Percentiles rank a stretch among this genome's conserved stretches.
phyloP scores from a whole-genome alignment of 2,888 invertebrate genomes.

The Magallana nippona region DNA sequence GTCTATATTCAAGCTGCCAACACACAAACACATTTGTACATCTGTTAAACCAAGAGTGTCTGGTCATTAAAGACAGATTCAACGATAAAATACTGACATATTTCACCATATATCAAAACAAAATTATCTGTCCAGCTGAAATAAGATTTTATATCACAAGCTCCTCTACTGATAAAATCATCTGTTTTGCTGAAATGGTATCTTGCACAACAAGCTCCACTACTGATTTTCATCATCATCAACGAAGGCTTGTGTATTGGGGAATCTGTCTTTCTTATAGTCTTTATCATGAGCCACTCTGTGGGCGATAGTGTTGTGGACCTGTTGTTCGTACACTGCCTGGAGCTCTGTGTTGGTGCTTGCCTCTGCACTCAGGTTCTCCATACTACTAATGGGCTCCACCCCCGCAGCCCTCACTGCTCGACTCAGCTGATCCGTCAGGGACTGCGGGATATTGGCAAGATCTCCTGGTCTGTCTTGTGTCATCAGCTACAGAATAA shows the following conservation, averaged over 20 bases:
- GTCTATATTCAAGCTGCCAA: no score
- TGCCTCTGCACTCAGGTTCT: slow-evolving; percentile 82
- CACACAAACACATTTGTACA: no score
- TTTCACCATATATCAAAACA: no score
- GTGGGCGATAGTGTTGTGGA: slow-evolving; percentile 81
- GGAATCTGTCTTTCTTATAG: slow-evolving; percentile 77
- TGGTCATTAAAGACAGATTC: no score
- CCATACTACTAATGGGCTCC: slow-evolving; percentile 80
- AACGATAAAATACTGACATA: no score
- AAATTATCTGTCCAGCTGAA: no score
- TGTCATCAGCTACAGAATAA: slow-evolving; percentile 71
- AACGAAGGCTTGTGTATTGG: slow-evolving; percentile 77
- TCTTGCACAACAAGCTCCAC: not conserved
- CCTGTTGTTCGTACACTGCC: slow-evolving; percentile 82
- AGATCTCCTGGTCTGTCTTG: slow-evolving; percentile 68
- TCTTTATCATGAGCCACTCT: slow-evolving; percentile 81
- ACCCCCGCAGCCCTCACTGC: slow-evolving; percentile 83
- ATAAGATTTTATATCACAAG: no score
- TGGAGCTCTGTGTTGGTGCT: slow-evolving; percentile 82
- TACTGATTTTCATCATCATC: slow-evolving; percentile 58
- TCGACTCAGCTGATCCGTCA: slow-evolving; percentile 78
- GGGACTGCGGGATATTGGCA: slow-evolving; percentile 67
- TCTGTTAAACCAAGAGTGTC: no score
- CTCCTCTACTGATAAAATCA: no score
- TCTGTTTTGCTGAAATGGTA: no score